Conservation (phyloP, 1,140 invertebrate genomes). For the Onthophagus taurus region DNA sequence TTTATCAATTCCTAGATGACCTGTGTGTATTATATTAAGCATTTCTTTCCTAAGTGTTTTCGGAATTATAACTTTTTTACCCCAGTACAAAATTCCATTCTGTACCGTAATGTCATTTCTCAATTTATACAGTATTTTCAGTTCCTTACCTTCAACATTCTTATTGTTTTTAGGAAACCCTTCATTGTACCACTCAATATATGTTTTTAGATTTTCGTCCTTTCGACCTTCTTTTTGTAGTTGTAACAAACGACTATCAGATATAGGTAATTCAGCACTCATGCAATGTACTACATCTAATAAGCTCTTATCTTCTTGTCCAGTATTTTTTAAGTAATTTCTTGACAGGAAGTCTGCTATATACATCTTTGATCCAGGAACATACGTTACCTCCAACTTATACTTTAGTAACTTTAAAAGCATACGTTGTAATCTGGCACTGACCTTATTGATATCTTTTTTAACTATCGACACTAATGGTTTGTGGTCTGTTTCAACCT, state of each 20-base stretch:
- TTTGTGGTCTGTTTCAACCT: neutral
- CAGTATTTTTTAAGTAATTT: no score
- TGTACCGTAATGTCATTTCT: constrained; percentile 20
- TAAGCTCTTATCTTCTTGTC: no score
- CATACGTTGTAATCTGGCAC: neutral
- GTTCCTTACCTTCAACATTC: constrained; percentile 13
- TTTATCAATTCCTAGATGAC: constrained; percentile 23
- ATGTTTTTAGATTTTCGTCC: neutral
- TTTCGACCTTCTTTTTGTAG: neutral
- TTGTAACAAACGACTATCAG: neutral
- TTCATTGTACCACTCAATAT: neutral
- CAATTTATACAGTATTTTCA: constrained; percentile 15
- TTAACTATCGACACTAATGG: neutral
- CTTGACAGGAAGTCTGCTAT: no score
- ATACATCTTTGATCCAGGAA: neutral
- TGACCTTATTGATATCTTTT: neutral
- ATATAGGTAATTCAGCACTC: neutral
- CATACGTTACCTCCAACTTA: no score
- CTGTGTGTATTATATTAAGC: constrained; percentile 23
- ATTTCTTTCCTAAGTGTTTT: constrained; percentile 24
- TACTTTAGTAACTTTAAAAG: neutral
- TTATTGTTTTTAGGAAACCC: constrained; percentile 35
- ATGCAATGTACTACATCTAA: neutral
- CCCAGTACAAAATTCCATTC: constrained; percentile 27
- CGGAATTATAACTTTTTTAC: constrained; percentile 19